Evolutionary conservation across 2,797 vertebrate species (phyloP), one percentile per base, ranked within the genome.

Genomic region (Amphiprion clarkii): DNA sequence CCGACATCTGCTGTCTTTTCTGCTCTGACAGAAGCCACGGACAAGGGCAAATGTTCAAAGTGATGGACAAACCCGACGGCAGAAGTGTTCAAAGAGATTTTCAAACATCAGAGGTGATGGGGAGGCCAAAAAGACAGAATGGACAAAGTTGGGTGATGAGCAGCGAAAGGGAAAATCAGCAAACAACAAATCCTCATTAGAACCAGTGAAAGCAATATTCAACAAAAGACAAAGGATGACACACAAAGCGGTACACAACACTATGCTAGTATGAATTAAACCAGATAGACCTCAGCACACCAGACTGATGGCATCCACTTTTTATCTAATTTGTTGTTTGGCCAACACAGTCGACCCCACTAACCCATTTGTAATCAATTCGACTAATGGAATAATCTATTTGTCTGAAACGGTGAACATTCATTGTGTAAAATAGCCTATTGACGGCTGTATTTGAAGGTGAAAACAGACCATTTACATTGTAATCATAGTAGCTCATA

Each of bases 361-460:
- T 42, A 61, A 79, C 71, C 74, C 62, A 74, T 69, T 83, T 82
- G 63, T 67, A 81, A 88, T 88, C 76, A 80, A 78, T 80, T 73
- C 81, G 61, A 85, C 82, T 86, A 85, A 91, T 89, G 88, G 71
- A 85, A 67, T 77, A 84, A 80, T 85, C 78, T 62, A 82, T 89
- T 78, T 65, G 52, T 61, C 79, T 79, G 78, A 74, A 85, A 73
- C 61, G 33, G 59, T 60, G 33, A 80, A 72, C 81, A 85, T 74
- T 80, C 39, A 73, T 78, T 74, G 72, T 78, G 69, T 63, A 67
- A 88, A 79, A 83, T n/a, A 60, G 57, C 29, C 74, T 39, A 72
- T 71, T 76, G 76, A 81, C 54, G 12, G 71, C 67, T 67, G 48
- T 29, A 77, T 81, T 69, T 55, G 56, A 27, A 71, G 73, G 61